These are phyloP conservation scores for Wiebesia pumilae DNA, from an alignment of 1,140 invertebrate genomes.

Conservation along the genomic window DNA sequence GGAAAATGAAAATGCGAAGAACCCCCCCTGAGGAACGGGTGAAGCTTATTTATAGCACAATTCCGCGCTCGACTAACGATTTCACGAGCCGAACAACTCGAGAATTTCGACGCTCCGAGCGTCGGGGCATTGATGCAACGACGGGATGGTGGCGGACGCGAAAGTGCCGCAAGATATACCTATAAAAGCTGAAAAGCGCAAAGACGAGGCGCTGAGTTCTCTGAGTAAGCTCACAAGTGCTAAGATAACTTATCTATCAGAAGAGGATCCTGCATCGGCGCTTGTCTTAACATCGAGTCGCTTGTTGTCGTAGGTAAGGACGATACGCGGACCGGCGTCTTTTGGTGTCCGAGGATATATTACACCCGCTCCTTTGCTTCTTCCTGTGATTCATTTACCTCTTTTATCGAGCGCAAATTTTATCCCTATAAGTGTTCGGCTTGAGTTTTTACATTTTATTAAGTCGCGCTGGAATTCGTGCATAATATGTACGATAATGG, in stretches of 20 bases:
- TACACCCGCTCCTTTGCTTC: no score
- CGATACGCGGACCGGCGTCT: no score
- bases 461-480: background rate
- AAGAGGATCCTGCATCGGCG: background rate
- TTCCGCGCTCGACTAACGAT: background rate
- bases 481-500: background rate
- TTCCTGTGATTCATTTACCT: background rate
- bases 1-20: background rate
- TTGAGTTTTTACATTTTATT: background rate
- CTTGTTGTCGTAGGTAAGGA: background rate
- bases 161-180: slow-evolving; percentile 26
- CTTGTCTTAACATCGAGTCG: background rate
- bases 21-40: background rate
- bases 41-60: slow-evolving; percentile 34
- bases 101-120: background rate
- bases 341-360: no score
- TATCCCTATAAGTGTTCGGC: background rate
- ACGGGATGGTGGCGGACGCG: background rate
- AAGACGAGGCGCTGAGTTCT: background rate
- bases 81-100: background rate
- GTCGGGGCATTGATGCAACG: slow-evolving; percentile 25
- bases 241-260: background rate
- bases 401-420: background rate
- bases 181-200: slow-evolving; percentile 47
- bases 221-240: background rate